These are phyloP conservation scores for Hyperopisus bebe DNA, from an alignment of 2,113 vertebrate species.

Conservation along the genomic window DNA sequence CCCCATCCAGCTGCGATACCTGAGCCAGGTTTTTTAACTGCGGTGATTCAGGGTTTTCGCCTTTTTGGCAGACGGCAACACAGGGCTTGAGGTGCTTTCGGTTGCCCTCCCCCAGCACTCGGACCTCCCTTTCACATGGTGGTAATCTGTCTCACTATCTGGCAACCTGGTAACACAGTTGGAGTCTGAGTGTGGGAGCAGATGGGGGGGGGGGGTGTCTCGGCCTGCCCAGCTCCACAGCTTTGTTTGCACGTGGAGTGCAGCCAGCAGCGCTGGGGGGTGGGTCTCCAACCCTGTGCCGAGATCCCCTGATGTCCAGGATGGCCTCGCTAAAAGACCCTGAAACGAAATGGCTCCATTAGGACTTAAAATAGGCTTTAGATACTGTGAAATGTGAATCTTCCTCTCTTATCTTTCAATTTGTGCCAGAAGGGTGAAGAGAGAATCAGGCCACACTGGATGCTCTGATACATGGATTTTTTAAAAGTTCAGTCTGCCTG, in stretches of 20 bases:
- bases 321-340: neutral
- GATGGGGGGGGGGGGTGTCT: neutral
- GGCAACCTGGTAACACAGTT: neutral
- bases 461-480: neutral
- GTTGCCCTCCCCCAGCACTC: neutral
- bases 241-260: neutral
- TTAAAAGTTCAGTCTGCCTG: neutral
- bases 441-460: neutral
- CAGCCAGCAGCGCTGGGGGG: neutral
- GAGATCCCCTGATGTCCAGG: neutral
- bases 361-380: neutral
- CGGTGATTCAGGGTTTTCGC: neutral
- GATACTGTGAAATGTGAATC: slow-evolving; percentile 3
- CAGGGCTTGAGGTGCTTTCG: neutral
- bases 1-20: neutral
- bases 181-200: neutral
- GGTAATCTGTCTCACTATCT: slow-evolving; percentile 4
- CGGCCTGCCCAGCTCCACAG: neutral
- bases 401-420: neutral
- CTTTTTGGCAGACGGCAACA: neutral
- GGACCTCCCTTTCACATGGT: neutral
- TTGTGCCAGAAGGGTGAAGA: neutral
- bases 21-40: neutral
- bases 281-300: no score
- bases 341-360: neutral